A percentile compares a stretch with the other conserved stretches of the same genome.
Evolutionary conservation across 2,888 invertebrate species (phyloP).

Genomic region (Drosophila antonietae): DNA sequence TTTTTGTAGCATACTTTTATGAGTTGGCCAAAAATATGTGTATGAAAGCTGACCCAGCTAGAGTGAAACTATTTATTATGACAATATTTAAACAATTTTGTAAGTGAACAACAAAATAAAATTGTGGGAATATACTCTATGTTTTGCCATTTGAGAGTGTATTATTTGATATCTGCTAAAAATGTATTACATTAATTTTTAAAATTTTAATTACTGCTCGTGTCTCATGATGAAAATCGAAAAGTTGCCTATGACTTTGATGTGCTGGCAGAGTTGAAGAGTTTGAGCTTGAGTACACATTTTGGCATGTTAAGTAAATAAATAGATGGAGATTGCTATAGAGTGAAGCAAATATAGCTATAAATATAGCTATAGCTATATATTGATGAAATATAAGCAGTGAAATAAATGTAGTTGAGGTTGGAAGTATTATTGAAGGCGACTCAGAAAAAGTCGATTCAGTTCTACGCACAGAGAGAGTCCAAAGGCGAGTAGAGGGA

Average conservation of each 20-base stretch:
- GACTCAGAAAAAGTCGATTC: background rate
- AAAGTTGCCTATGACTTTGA: background rate
- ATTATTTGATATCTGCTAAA: background rate
- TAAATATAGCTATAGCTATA: background rate
- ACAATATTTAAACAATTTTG: background rate
- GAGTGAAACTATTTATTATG: background rate
- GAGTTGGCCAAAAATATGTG: background rate
- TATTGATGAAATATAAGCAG: no score
- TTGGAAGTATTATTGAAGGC: background rate
- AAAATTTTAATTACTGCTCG: background rate
- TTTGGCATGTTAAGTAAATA: background rate
- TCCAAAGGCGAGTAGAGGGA: no score
- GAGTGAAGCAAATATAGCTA: no score
- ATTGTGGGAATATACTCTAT: background rate
- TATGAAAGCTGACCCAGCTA: background rate
- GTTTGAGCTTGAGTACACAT: background rate
- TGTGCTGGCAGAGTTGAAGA: background rate
- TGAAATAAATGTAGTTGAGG: background rate
- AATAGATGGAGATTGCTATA: background rate
- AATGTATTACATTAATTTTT: background rate
- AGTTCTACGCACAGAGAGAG: no score
- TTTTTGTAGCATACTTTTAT: conserved; percentile 17
- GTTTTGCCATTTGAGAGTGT: background rate
- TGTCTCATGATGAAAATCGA: background rate
- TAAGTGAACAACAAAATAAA: accelerated